These are phyloP conservation scores for Syngnathus floridae DNA, from an alignment of 2,113 vertebrate genomes.

Conservation along the genomic window DNA sequence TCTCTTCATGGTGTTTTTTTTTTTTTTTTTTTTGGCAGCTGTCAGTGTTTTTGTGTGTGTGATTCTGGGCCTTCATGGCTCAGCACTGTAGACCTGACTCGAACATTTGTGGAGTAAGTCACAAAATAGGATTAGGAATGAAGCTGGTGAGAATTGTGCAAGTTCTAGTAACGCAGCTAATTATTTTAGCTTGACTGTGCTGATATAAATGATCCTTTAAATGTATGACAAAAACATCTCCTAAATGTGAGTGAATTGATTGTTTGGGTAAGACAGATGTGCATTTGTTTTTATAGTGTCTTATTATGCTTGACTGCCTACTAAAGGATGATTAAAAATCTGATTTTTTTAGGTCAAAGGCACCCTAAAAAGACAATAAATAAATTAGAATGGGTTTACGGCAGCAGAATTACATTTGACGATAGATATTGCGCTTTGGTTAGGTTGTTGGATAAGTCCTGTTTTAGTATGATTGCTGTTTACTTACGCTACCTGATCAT, in stretches of 20 bases:
- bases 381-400: not conserved
- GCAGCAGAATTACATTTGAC: not conserved
- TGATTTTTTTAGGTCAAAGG: not conserved
- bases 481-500: too few species aligned
- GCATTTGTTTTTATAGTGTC: not conserved
- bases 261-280: not conserved
- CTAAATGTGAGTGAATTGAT: not conserved
- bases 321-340: not conserved
- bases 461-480: constrained; percentile 2
- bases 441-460: not conserved
- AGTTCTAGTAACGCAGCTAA: not conserved
- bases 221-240: not conserved
- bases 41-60: constrained; percentile 34
- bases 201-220: not conserved
- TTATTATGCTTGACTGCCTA: not conserved
- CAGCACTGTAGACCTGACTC: not conserved
- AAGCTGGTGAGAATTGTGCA: not conserved
- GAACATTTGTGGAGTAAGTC: not conserved
- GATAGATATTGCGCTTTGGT: not conserved
- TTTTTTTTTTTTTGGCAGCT: constrained; percentile 7
- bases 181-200: not conserved
- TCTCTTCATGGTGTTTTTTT: constrained; percentile 31
- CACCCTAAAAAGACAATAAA: not conserved
- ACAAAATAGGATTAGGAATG: not conserved
- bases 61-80: not conserved